These are phyloP conservation scores for Hemibagrus wyckioides DNA, from an alignment of 2,113 vertebrate genomes.

Conservation along the genomic window DNA sequence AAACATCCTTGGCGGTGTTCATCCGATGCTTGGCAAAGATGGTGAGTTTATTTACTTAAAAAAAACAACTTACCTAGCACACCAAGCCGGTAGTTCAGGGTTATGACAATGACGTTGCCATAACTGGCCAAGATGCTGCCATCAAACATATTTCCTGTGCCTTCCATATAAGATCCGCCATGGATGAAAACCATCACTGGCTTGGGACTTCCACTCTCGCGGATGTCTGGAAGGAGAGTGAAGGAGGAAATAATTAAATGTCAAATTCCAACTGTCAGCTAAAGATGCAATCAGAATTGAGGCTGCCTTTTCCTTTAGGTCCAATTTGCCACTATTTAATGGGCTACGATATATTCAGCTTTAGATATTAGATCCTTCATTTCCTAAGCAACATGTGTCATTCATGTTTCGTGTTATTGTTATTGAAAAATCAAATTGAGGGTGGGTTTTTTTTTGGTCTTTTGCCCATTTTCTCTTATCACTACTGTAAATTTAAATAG, in stretches of 20 bases:
- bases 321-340: constrained; percentile 56
- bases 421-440: constrained; percentile 39
- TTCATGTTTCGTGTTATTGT: constrained; percentile 51
- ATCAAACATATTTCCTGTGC: constrained; percentile 98
- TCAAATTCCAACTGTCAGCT: constrained; percentile 63
- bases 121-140: constrained; percentile 99
- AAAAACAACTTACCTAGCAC: constrained; percentile 88
- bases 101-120: constrained; percentile 99
- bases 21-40: not conserved
- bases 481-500: constrained; percentile 52
- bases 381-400: constrained; percentile 57
- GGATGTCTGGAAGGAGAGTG: constrained; percentile 85
- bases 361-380: constrained; percentile 62
- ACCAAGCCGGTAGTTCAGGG: constrained; percentile 97
- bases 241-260: constrained; percentile 73
- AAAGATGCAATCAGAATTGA: constrained; percentile 61
- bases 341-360: constrained; percentile 55
- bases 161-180: constrained; percentile 99
- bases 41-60: not conserved
- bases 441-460: constrained; percentile 44
- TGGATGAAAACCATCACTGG: constrained; percentile 99
- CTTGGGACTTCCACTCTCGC: constrained; percentile 98
- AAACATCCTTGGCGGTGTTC: not conserved
- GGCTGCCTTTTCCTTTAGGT: constrained; percentile 47
- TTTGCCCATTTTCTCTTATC: constrained; percentile 53